Conservation (phyloP, 2,888 invertebrate genomes). For the Metalampra italica region DNA sequence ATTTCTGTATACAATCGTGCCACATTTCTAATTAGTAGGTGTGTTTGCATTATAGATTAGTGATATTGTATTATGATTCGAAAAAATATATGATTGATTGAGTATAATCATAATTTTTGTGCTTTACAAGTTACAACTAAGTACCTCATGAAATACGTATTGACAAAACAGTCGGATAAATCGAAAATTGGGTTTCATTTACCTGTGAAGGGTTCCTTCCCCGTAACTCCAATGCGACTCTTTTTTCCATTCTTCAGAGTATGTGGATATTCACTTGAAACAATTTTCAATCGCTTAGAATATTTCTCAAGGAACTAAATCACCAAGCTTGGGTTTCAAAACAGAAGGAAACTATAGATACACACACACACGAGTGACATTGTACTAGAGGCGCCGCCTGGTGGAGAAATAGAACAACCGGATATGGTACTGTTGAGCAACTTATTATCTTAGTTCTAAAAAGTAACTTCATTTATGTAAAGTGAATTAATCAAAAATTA, state of each 20-base stretch:
- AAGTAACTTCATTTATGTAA: neutral
- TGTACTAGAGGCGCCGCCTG: slow-evolving; percentile 66
- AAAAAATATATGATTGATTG: slow-evolving; percentile 21
- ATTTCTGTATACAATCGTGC: slow-evolving; percentile 68
- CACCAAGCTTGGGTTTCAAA: slow-evolving; percentile 79
- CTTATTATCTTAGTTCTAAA: slow-evolving; percentile 14
- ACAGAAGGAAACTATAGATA: slow-evolving; percentile 79
- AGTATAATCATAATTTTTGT: slow-evolving; percentile 32
- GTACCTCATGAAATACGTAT: slow-evolving; percentile 71
- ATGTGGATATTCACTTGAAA: slow-evolving; percentile 44
- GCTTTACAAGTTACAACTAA: slow-evolving; percentile 45
- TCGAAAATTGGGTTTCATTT: slow-evolving; percentile 70
- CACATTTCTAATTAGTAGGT: slow-evolving; percentile 54
- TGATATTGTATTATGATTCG: slow-evolving; percentile 12
- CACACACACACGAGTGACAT: slow-evolving; percentile 68
- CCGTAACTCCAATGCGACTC: slow-evolving; percentile 96
- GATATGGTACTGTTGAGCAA: slow-evolving; percentile 45
- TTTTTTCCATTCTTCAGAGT: slow-evolving; percentile 88
- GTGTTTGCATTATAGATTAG: slow-evolving; percentile 24
- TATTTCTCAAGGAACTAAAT: slow-evolving; percentile 66
- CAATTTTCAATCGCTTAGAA: slow-evolving; percentile 50
- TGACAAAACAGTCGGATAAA: slow-evolving; percentile 75
- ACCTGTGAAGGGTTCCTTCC: slow-evolving; percentile 95
- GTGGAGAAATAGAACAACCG: slow-evolving; percentile 52
- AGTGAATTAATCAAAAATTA: too few species aligned